Percentiles rank a stretch among this genome's conserved stretches.
Conservation (phyloP, 2,888 invertebrate species). For the Caenorhabditis macrosperma region DNA sequence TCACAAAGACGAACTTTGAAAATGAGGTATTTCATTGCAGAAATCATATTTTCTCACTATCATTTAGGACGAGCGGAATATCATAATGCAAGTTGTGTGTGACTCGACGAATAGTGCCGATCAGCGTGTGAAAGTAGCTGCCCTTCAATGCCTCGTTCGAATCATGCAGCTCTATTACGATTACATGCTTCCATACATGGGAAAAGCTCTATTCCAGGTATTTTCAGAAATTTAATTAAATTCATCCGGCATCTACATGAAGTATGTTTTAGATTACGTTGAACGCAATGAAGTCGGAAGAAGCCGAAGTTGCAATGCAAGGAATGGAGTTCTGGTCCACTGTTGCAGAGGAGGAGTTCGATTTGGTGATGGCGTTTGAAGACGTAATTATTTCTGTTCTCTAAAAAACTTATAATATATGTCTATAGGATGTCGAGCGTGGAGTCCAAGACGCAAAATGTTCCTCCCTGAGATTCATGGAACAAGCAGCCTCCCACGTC, state of each 20-base stretch:
- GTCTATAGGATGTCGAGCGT: slow-evolving; percentile 31
- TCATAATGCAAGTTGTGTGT: slow-evolving; percentile 99
- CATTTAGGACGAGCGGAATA: slow-evolving; percentile 90
- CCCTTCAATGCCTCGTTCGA: slow-evolving; percentile 97
- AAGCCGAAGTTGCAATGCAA: slow-evolving; percentile 87
- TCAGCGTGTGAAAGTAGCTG: slow-evolving; percentile 92
- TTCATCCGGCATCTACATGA: not conserved
- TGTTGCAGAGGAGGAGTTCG: slow-evolving; percentile 98
- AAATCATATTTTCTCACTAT: not conserved
- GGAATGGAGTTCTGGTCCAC: slow-evolving; percentile 99
- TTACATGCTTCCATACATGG: slow-evolving; percentile 99
- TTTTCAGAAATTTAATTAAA: not conserved
- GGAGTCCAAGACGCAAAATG: slow-evolving; percentile 8
- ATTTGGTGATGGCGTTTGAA: slow-evolving; percentile 92
- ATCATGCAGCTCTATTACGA: slow-evolving; percentile 98
- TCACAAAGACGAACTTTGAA: slow-evolving; percentile 98
- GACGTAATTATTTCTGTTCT: slow-evolving; percentile 83
- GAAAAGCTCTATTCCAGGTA: slow-evolving; percentile 93
- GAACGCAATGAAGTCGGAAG: slow-evolving; percentile 97
- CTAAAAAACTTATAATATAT: not conserved
- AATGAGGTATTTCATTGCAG: slow-evolving; percentile 85
- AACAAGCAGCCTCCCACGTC: slow-evolving; percentile 44
- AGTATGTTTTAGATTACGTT: slow-evolving; percentile 87
- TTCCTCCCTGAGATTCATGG: slow-evolving; percentile 32
- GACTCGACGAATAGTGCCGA: slow-evolving; percentile 96